Evolutionary conservation across 1,140 invertebrate species (phyloP), one percentile per base, ranked within the genome.

Genomic region (Myzus persicae): DNA sequence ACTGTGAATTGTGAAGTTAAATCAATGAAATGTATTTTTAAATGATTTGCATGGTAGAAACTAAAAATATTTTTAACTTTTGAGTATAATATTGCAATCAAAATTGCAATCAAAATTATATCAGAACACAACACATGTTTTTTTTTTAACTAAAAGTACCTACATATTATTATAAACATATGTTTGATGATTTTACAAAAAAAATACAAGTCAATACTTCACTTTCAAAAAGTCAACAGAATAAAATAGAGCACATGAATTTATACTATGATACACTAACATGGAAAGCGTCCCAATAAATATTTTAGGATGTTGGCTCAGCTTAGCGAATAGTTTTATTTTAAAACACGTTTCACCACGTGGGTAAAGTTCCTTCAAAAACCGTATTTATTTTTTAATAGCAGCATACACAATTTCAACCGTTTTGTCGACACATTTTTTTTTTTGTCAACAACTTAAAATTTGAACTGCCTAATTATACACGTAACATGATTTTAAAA

Each of bases 261-360:
- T 76, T 5, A 26, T 54, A 90, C 14, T 31, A 14, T 11, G 36
- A 90, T 59, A 11, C 38, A 22, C 46, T 90, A 18, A 90, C 42
- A 87, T 59, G 48, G 88, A 90, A 54, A 90, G 36, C 88, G 42
- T 51, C n/a, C 44, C n/a, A 84, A 82, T 82, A 92, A 92, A 92
- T 92, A 92, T 92, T 92, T 92, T 92, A 46, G 46, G 81, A 84
- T 54, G 67, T 92, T 92, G 91, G 91, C 91, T 92, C 91, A 82
- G 76, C 26, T 84, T 82, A 84, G 20, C 81, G 81, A 82, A 51
- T 36, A 59, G 88, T 59, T 59, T 90, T 59, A 90, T 90, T 90
- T 90, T 90, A 90, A 90, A 90, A 90, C 26, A 90, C 26, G 26
- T 59, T 90, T 90, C 24, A 90, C 22, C 88, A 59, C 51, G 51